Conservation (phyloP, 2,113 vertebrate genomes). For the Erpornis zantholeuca region DNA sequence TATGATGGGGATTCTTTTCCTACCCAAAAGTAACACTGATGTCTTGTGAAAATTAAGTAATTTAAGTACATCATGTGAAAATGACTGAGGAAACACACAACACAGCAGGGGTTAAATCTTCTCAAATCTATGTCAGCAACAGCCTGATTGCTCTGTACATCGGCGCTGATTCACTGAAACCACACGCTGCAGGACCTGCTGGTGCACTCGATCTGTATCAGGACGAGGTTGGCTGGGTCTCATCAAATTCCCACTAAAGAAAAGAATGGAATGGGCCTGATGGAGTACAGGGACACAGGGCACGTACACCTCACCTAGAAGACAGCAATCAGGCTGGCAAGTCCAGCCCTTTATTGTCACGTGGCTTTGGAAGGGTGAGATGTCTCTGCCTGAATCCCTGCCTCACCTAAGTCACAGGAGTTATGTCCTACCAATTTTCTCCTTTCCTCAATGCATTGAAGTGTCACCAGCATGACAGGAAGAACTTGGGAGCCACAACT, state of each 20-base stretch:
- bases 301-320: background rate
- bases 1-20: background rate
- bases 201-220: accelerated
- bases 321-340: background rate
- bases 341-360: background rate
- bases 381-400: background rate
- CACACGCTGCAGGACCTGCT: background rate
- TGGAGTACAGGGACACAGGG: background rate
- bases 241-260: background rate
- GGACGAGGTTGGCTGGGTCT: background rate
- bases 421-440: background rate
- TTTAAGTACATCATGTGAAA: background rate
- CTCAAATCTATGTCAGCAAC: background rate
- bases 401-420: background rate
- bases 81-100: background rate
- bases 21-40: background rate
- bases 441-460: background rate
- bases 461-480: background rate
- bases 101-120: background rate
- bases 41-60: background rate
- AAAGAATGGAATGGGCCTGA: background rate
- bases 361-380: background rate
- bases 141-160: background rate
- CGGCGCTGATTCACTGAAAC: background rate
- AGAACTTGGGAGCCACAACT: background rate